Conservation (phyloP, 2,797 vertebrate species). For the Lacerta agilis region DNA sequence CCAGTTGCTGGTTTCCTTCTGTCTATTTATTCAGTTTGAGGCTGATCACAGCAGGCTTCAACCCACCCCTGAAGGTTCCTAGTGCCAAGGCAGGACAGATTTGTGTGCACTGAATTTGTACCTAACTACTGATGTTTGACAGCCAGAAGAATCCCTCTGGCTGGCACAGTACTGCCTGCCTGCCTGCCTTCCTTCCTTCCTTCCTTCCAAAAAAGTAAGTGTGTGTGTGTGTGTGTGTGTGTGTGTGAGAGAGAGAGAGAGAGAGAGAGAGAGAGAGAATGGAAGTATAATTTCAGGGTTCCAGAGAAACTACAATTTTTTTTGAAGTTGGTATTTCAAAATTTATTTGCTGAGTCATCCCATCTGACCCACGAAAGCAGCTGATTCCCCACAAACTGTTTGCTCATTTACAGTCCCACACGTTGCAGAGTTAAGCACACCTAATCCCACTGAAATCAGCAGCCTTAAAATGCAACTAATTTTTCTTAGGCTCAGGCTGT, state of each 20-base stretch:
- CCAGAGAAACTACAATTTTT: background rate
- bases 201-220: background rate
- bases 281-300: background rate
- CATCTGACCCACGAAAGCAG: background rate
- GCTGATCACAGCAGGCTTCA: background rate
- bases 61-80: background rate
- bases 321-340: constrained; percentile 13
- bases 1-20: background rate
- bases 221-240: too few species aligned
- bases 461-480: background rate
- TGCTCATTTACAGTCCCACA: background rate
- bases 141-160: background rate
- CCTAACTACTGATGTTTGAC: background rate
- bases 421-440: background rate
- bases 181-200: background rate
- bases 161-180: background rate
- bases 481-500: background rate
- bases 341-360: background rate
- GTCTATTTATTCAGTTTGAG: background rate
- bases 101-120: background rate
- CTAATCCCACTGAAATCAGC: background rate
- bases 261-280: background rate
- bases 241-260: background rate
- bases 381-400: background rate
- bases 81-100: background rate